Evolutionary conservation across 2,797 vertebrate species (phyloP).

Genomic region (Argyrosomus regius): DNA sequence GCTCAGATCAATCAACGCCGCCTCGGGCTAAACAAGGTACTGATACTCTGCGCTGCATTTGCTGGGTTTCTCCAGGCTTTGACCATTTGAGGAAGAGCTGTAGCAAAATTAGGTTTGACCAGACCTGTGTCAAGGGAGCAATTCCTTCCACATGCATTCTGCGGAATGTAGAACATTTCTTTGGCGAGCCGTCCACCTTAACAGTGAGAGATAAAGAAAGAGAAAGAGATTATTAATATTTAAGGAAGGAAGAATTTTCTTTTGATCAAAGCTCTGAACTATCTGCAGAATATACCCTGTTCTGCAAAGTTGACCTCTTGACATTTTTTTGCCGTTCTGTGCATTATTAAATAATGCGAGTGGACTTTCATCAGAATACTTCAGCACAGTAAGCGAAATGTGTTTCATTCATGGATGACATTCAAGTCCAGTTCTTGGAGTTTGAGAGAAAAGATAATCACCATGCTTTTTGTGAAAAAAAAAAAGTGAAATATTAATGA

Average conservation of each 20-base stretch:
- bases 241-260: slow-evolving; percentile 37
- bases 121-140: slow-evolving; percentile 89
- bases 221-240: slow-evolving; percentile 70
- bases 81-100: slow-evolving; percentile 12
- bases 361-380: slow-evolving; percentile 35
- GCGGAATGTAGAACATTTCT: slow-evolving; percentile 97
- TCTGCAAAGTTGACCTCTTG: slow-evolving; percentile 43
- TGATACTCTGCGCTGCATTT: slow-evolving; percentile 18
- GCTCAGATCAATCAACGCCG: slow-evolving; percentile 54
- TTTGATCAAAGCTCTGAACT: slow-evolving; percentile 60
- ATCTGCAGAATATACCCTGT: slow-evolving; percentile 34
- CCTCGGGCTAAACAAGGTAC: slow-evolving; percentile 45
- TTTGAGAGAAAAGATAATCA: slow-evolving; percentile 35
- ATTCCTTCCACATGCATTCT: slow-evolving; percentile 94
- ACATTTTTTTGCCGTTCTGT: slow-evolving; percentile 32
- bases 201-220: slow-evolving; percentile 48
- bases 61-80: slow-evolving; percentile 29
- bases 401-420: slow-evolving; percentile 21
- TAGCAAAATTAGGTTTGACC: slow-evolving; percentile 48
- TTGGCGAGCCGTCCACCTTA: slow-evolving; percentile 93
- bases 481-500: slow-evolving; percentile 50
- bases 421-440: slow-evolving; percentile 19
- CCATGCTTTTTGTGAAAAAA: slow-evolving; percentile 11
- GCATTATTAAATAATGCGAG: slow-evolving; percentile 40
- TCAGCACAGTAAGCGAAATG: slow-evolving; percentile 10